Base-by-base conservation (phyloP, 2,113 vertebrate genomes). In the Mastomys natalensis region DNA sequence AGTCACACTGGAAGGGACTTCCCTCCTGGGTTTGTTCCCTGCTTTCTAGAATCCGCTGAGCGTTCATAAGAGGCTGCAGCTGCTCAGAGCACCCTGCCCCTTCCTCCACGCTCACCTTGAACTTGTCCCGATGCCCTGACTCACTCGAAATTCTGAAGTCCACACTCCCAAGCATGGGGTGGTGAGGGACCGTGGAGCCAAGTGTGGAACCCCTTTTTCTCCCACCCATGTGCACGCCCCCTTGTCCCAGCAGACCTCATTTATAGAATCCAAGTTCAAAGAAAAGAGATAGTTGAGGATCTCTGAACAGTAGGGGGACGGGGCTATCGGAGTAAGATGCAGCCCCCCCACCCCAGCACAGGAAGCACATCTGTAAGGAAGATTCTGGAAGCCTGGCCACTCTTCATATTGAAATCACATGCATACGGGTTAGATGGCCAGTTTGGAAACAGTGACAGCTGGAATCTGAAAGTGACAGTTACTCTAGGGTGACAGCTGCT, bases 201-300 rank as follows among this genome's bases (percentile, higher is more conserved):
- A 26, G 0, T 4, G 0, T 4, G 0, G 3, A 2, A 1, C 0
- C 31, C 72, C 8, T 0, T 64, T 19, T 15, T 37, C 55, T 68
- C 26, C 24, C 51, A 22, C 40, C 3, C 19, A 3, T 2, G 24
- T 22, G 1, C 43, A 10, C 0, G 0, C 53, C 45, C 31, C 51
- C 43, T 58, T 3, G 0, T 26, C 77, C 48, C 51, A 0, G 3
- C 0, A 0, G 51, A 40, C 40, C 31, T 40, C 37, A 29, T 5
- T 15, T 22, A 15, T 4, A 22, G 37, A 89, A 43, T 16, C 40
- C 68, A 58, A 51, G 34, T 51, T 34, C 76, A 34, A 81, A 53
- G 31, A 19, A 9, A 29, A 53, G 31, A 58, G 37, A 26, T 5
- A 37, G 4, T 12, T 5, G 45, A 53, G 66, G 37, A n/a, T 13